These are phyloP conservation scores for Nomada fabriciana DNA, from an alignment of 2,888 invertebrate genomes.

Conservation along the genomic window DNA sequence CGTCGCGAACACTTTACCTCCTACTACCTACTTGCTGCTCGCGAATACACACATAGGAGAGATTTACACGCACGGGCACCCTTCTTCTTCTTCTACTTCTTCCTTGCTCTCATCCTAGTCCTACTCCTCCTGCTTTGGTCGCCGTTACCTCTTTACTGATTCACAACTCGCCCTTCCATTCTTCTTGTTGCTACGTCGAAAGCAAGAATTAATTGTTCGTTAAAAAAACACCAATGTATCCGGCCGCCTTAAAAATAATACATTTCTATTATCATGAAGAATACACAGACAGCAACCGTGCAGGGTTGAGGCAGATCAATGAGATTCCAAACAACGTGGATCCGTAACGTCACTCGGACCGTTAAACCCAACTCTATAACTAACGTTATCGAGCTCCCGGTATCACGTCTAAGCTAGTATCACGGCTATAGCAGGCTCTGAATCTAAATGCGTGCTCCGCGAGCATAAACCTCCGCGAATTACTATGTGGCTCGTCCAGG, in stretches of 20 bases:
- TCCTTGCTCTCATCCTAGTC: constrained; percentile 23
- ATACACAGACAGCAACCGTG: background rate
- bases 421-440: constrained; percentile 36
- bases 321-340: constrained; percentile 31
- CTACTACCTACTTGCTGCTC: constrained; percentile 66
- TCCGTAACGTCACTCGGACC: constrained; percentile 35
- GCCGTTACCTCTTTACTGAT: constrained; percentile 35
- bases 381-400: constrained; percentile 61
- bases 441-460: constrained; percentile 65
- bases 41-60: constrained; percentile 62
- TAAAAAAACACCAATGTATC: background rate
- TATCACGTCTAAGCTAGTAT: constrained; percentile 60
- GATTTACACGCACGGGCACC: constrained; percentile 69
- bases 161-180: constrained; percentile 48
- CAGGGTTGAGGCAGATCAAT: constrained; percentile 12
- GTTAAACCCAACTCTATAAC: constrained; percentile 56
- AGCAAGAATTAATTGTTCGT: background rate
- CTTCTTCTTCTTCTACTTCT: constrained; percentile 54
- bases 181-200: constrained; percentile 40
- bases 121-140: constrained; percentile 23
- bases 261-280: background rate
- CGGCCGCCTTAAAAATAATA: background rate
- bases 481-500: constrained; percentile 73
- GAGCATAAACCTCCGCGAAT: constrained; percentile 71
- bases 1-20: constrained; percentile 80